Evolutionary conservation across 2,113 vertebrate genomes (phyloP), one percentile per base, ranked within the genome.

Genomic region (Myxocyprinus asiaticus): DNA sequence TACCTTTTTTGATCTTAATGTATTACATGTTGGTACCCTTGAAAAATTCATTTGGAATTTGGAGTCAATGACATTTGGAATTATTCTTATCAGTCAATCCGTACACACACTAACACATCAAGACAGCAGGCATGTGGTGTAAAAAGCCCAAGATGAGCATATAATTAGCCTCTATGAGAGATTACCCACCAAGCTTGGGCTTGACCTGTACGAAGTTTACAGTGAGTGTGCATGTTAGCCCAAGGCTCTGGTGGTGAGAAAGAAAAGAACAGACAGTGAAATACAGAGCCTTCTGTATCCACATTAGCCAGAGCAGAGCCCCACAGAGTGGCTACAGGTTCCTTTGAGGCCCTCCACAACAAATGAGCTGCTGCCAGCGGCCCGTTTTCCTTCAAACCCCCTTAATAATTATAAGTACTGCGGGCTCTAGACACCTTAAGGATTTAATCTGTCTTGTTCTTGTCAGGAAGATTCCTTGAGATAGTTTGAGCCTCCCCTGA

Each of bases 381-480:
- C 22, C 22, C 22, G 22, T 33, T 33, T 33, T 33, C 22, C 22
- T 89, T 86, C 71, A 64, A 90, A 90, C 87, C 76, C 55, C 33
- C 83, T 86, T 81, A 88, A 91, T 93, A 91, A 92, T 92, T 87
- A 90, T 89, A 89, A 86, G 80, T 82, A 81, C 91, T 81, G 43
- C 65, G 61, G 78, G 90, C 91, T 86, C 79, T 86, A 92, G 90
- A 93, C 92, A 91, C 91, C 91, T 92, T 86, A 86, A 82, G 91
- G 92, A 91, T 88, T 88, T 88, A 85, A 83, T 90, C 89, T 91
- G 91, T 92, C 91, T 92, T 92, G 90, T 87, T 85, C 89, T 88
- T 93, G 91, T 92, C 92, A 92, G 85, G 91, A 88, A 88, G 22
- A 33, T 33, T 33, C 22, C 22, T 33, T 33, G 22, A 33, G 22